A percentile compares a stretch with the other conserved stretches of the same genome.
These are phyloP conservation scores for Psittacula derbiana DNA, from an alignment of 2,797 vertebrate species.

Conservation along the genomic window DNA sequence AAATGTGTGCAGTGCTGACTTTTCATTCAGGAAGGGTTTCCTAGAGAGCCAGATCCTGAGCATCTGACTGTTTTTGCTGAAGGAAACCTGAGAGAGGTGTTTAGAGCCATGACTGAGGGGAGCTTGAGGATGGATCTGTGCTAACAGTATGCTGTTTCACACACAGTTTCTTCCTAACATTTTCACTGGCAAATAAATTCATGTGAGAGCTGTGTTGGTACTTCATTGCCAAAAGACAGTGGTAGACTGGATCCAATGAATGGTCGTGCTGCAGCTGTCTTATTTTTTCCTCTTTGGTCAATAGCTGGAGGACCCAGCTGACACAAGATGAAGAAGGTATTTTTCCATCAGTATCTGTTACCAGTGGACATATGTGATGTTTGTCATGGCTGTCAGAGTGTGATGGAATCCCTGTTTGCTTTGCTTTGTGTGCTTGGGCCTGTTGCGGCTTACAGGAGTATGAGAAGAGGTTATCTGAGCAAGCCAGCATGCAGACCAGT, in stretches of 20 bases:
- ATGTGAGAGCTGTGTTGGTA: not conserved
- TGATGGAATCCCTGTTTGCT: not conserved
- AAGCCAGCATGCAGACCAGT: not conserved
- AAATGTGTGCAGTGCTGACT: not conserved
- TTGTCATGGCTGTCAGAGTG: not conserved
- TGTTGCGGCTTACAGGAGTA: not conserved
- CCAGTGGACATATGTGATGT: not conserved
- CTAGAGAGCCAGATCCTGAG: not conserved
- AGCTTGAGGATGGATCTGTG: not conserved
- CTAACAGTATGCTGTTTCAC: not conserved
- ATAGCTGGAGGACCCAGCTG: conserved; percentile 32
- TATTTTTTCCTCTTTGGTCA: conserved; percentile 36
- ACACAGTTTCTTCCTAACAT: not conserved
- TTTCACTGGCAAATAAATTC: not conserved
- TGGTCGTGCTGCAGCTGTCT: not conserved
- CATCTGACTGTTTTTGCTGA: not conserved
- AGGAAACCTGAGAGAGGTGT: not conserved
- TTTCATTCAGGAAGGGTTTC: not conserved
- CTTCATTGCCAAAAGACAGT: not conserved
- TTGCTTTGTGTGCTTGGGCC: not conserved
- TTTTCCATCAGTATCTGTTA: conserved; percentile 26
- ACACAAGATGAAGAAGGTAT: conserved; percentile 30
- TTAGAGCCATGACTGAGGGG: not conserved
- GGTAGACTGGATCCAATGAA: not conserved
- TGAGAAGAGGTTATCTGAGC: not conserved